A percentile compares a stretch with the other conserved stretches of the same genome.
These are phyloP conservation scores for Cactoblastis cactorum DNA, from an alignment of 2,888 invertebrate species.

Conservation along the genomic window DNA sequence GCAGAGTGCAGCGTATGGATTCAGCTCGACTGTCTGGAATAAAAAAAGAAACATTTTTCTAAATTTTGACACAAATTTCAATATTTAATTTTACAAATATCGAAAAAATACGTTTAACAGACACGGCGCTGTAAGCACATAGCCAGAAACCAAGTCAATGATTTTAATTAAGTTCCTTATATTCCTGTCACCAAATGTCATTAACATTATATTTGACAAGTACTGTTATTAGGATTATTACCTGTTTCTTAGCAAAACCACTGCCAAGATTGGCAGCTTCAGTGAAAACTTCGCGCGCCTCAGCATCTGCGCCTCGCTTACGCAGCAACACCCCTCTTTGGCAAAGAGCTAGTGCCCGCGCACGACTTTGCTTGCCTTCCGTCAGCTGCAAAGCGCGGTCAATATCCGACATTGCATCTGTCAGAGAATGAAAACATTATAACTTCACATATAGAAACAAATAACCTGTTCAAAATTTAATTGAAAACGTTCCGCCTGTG, in stretches of 20 bases:
- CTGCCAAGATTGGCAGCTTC: slow-evolving; percentile 90
- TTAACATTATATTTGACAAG: no score
- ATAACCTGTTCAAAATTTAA: no score
- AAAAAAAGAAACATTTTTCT: slow-evolving; percentile 9
- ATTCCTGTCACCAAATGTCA: no score
- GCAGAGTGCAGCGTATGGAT: slow-evolving; percentile 97
- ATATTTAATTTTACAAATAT: no score
- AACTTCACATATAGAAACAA: no score
- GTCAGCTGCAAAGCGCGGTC: slow-evolving; percentile 85
- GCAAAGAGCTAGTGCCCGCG: slow-evolving; percentile 88
- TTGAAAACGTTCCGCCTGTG: no score
- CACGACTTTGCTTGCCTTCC: slow-evolving; percentile 79
- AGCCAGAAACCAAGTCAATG: no score
- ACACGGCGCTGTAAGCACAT: no score
- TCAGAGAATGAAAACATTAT: slow-evolving; percentile 21
- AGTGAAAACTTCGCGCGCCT: slow-evolving; percentile 87
- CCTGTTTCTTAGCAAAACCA: slow-evolving; percentile 91
- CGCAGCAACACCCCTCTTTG: slow-evolving; percentile 90
- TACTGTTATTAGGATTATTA: slow-evolving; percentile 34
- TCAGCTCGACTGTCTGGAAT: slow-evolving; percentile 88
- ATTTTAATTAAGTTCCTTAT: no score
- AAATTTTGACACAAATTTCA: not conserved
- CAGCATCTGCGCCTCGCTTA: slow-evolving; percentile 82
- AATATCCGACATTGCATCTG: slow-evolving; percentile 88
- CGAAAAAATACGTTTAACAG: no score